Base-by-base conservation (phyloP, 2,113 vertebrate species). In the Microcebus ravelobensis region DNA sequence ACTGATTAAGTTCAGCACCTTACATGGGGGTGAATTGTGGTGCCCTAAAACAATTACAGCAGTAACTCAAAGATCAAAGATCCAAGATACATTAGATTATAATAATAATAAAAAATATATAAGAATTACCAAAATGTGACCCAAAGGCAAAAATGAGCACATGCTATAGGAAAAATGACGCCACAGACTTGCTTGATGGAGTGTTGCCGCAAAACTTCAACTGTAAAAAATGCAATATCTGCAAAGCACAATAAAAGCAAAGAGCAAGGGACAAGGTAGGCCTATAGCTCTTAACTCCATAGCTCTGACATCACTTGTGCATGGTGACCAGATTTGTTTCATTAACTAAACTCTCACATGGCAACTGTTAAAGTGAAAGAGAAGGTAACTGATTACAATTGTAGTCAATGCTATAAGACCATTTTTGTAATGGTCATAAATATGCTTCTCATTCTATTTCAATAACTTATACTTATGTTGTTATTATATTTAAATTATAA, bases 401-500 rank as follows among this genome's bases (percentile, higher is more conserved):
- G 31, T 11, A 82, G n/a, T 23, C 55, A 74, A 11, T 74, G 8
- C 50, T 42, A 27, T 42, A 81, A 82, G 34, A 65, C 18, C 52
- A 67, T 21, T 67, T 96, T 36, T 90, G 25, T 55, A 67, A 87
- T 91, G 81, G 31, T 57, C 48, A 31, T 84, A 82, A 92, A 87
- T 90, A 67, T 31, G 61, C 5, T 81, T 29, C 52, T 55, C 15
- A 59, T n/a, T 82, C 39, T 65, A 29, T 61, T 88, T 76, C 71
- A 80, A 31, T 42, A 87, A 45, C 20, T 36, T 74, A 65, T 27
- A 74, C 42, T 81, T 93, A 59, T 21, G 34, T 13, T 94, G 67
- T 31, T 86, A 76, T 77, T 68, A n/a, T 86, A 85, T 87, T 87
- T 87, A 74, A 82, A 96, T 95, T 80, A 89, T 82, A 89, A 79